Evolutionary conservation across 2,888 invertebrate species (phyloP).

Genomic region (Argyresthia albistria): DNA sequence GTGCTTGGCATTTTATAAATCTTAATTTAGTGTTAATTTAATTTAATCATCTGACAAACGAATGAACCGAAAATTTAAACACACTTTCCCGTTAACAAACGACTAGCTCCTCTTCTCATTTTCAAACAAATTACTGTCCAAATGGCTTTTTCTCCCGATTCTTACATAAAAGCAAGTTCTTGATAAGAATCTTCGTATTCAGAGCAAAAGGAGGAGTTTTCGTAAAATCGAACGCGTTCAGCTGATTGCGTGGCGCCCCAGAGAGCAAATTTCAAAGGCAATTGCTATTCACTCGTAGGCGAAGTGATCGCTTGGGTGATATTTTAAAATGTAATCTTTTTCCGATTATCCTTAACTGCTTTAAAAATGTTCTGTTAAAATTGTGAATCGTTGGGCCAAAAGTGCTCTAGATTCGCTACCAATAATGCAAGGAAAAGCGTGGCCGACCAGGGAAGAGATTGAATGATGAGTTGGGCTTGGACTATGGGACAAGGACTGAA

Average conservation of each 20-base stretch:
- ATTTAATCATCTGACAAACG: not conserved
- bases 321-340: constrained; percentile 71
- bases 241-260: constrained; percentile 63
- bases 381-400: not conserved
- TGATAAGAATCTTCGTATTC: constrained; percentile 66
- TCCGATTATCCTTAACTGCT: constrained; percentile 50
- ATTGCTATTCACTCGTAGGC: constrained; percentile 58
- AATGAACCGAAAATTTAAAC: not conserved
- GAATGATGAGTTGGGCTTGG: too few species aligned
- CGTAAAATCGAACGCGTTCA: constrained; percentile 52
- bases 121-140: constrained; percentile 6
- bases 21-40: too few species aligned
- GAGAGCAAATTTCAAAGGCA: constrained; percentile 63
- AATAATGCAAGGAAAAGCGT: too few species aligned
- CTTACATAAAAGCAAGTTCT: constrained; percentile 20
- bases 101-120: constrained; percentile 4
- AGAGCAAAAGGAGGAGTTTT: constrained; percentile 46
- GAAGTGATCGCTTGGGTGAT: constrained; percentile 67
- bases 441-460: too few species aligned
- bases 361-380: not conserved
- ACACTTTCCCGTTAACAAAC: not conserved
- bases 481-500: too few species aligned
- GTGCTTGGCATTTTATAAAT: too few species aligned
- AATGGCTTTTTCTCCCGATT: constrained; percentile 6
- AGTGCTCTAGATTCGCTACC: too few species aligned